phyloP scores from a whole-genome alignment of 2,113 vertebrate genomes.

The Heterocephalus glaber region DNA sequence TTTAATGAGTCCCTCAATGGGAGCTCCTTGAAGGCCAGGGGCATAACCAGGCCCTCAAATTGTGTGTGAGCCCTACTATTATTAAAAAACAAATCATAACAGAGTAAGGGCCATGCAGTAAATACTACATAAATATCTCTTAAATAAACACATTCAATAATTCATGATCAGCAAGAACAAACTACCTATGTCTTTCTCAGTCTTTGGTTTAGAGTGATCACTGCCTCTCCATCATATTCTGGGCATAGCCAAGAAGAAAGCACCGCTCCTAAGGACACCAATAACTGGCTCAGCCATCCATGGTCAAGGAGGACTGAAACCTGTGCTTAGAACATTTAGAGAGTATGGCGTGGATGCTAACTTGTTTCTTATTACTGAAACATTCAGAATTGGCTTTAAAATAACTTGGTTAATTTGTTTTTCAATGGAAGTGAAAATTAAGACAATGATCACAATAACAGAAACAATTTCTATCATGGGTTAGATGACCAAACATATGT shows the following conservation, averaged over 20 bases:
- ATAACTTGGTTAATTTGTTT: not conserved
- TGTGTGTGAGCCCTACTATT: not conserved
- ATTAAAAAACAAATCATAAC: not conserved
- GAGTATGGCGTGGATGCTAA: not conserved
- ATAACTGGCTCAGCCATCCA: not conserved
- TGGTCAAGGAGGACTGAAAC: not conserved
- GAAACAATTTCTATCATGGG: not conserved
- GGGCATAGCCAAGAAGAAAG: not conserved
- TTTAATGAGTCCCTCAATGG: not conserved
- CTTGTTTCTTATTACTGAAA: not conserved
- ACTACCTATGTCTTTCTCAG: not conserved
- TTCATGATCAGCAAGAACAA: not conserved
- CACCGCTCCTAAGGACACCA: not conserved
- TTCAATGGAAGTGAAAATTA: not conserved
- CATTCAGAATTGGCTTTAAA: not conserved
- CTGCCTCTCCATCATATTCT: not conserved
- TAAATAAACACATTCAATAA: constrained; percentile 15
- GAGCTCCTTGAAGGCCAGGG: not conserved
- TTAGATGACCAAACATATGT: not conserved
- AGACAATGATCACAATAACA: not conserved
- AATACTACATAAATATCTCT: constrained; percentile 35
- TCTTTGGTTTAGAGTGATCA: not conserved
- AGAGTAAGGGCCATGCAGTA: not conserved
- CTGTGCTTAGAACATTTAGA: not conserved
- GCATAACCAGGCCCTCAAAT: not conserved